Evolutionary conservation across 2,113 vertebrate genomes (phyloP), one percentile per base, ranked within the genome.

Genomic region (Lipophrys pholis): DNA sequence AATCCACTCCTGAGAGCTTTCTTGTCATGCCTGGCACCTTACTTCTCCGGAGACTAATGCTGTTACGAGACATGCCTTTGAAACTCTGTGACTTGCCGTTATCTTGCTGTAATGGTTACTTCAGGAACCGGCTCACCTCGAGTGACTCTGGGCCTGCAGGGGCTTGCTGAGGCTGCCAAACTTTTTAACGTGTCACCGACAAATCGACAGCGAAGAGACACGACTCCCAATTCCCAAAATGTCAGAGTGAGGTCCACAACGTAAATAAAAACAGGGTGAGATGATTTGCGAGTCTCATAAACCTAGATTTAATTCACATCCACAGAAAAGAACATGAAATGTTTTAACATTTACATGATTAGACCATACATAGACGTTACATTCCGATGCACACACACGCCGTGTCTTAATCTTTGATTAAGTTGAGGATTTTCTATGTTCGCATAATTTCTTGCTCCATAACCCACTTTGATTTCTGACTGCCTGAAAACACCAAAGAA

Each of bases 91-190:
- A 81, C 74, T 78, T 35, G 73, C 82, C 60, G 68, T 84, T 86
- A 87, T 88, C 86, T 48, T 2, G 49, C 78, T 64, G 69, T 58
- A 80, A 71, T 4, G 71, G 82, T 86, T 87, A 59, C 84, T 89
- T 82, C 75, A 82, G 78, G 85, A 85, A 76, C 74, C 6, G 40
- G 69, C 75, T 88, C 69, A 85, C 84, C 84, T 87, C 48, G 56
- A 65, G 74, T 75, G 77, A 81, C 83, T 81, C 73, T 17, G 49
- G 16, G 60, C 62, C 83, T 42, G 63, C 60, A 45, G 80, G 16
- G 45, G 69, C 48, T 67, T 65, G 65, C 80, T 70, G 75, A 86
- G 80, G 77, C 73, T 21, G 51, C 58, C 60, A 62, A 77, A 80
- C 70, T 69, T 72, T 69, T 72, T 8, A 39, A 60, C 52, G 42